phyloP scores from a whole-genome alignment of 2,888 invertebrate species.

The Trichopoda pennipes region DNA sequence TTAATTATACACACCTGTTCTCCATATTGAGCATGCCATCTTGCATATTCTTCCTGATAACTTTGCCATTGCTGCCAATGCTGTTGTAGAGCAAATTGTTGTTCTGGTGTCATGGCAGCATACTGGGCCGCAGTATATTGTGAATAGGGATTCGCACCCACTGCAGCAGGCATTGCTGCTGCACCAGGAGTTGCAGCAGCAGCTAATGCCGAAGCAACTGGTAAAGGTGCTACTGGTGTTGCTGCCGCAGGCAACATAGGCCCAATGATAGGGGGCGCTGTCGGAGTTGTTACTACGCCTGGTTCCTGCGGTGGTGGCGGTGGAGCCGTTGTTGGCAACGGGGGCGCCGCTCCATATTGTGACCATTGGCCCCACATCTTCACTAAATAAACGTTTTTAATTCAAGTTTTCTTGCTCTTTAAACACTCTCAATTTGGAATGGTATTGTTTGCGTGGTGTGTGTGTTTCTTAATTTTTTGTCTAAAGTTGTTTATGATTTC shows the following conservation, averaged over 20 bases:
- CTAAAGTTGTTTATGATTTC: neutral
- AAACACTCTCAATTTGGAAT: neutral
- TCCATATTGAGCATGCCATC: constrained; percentile 81
- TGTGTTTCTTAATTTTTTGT: constrained; percentile 3
- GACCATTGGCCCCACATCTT: constrained; percentile 78
- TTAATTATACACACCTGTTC: constrained; percentile 78
- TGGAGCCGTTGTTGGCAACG: constrained; percentile 68
- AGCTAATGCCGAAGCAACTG: constrained; percentile 5
- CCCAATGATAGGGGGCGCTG: constrained; percentile 68
- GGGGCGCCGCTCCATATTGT: constrained; percentile 55
- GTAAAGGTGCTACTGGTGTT: constrained; percentile 4
- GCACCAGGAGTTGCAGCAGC: constrained; percentile 10
- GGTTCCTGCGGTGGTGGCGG: constrained; percentile 72
- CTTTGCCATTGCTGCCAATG: constrained; percentile 81
- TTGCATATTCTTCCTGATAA: constrained; percentile 80
- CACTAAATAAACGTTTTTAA: neutral
- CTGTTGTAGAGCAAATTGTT: constrained; percentile 80
- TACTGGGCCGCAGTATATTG: constrained; percentile 79
- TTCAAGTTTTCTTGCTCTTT: neutral
- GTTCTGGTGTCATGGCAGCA: constrained; percentile 79
- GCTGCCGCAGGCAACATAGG: constrained; percentile 67
- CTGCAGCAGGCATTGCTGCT: constrained; percentile 36
- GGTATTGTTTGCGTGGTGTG: neutral
- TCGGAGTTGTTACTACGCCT: constrained; percentile 25
- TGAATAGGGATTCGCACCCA: constrained; percentile 71